Base-by-base conservation (phyloP, 2,113 vertebrate genomes). In the Callorhinus ursinus region DNA sequence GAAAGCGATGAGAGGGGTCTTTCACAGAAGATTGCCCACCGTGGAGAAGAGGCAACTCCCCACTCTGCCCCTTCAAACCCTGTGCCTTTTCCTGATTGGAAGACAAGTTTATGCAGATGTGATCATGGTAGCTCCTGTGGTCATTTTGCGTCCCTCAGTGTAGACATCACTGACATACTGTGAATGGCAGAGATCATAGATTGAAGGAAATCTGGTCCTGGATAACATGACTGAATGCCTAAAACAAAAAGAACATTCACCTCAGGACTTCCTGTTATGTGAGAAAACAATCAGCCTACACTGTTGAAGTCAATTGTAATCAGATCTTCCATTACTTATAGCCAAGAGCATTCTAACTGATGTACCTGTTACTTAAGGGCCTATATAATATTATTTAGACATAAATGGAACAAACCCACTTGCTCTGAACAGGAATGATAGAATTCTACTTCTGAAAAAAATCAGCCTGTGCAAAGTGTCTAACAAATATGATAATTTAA, bases 361-460 rank as follows among this genome's bases (percentile, higher is more conserved):
- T 61, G 79, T 7, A 46, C 4, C 14, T 59, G 26, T 39, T 13
- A 72, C 12, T 69, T 24, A 71, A 74, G 59, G 18, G 13, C 63
- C 84, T 51, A 19, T 33, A 36, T 26, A 57, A 42, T 19, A 12
- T 63, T 82, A 42, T 84, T 87, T 92, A 87, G 76, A 92, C 33
- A 94, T 72, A 94, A 95, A 92, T 55, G 51, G 22, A 83, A 76
- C 84, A 92, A 76, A 71, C 7, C 71, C 14, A 21, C 36, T 90
- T 88, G 53, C 10, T 81, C 71, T 74, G 33, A 92, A 81, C 13
- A 83, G 36, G 26, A 95, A 92, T 36, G 9, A 22, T 14, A 84
- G 0, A 61, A 53, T 69, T 18, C 18, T 94, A 90, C 42, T 95
- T 94, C 51, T 49, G 28, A 51, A 95, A 77, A 92, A 90, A n/a